Base-by-base conservation (phyloP, 2,113 vertebrate species). In the Coracopsis vasa region DNA sequence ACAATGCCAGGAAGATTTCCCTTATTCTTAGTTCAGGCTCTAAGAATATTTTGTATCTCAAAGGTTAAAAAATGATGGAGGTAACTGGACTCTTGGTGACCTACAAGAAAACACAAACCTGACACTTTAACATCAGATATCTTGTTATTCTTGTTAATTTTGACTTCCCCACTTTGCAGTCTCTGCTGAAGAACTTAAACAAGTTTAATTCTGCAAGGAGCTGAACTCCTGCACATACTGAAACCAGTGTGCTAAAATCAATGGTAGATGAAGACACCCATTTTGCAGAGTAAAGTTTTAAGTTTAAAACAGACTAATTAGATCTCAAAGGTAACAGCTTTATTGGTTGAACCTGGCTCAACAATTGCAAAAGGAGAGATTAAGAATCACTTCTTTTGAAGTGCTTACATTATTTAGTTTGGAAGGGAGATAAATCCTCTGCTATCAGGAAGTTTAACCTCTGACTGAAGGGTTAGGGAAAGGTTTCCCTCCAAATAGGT, bases 401-500 rank as follows among this genome's bases (percentile, higher is more conserved):
- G 67, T 69, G 61, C 44, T 79, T 54, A 64, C 48, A 16, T 84
- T 86, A 56, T 79, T 82, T 78, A 37, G 8, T 88, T 86, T 67
- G 65, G 28, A 88, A 83, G 31, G 39, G 58, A 77, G 35, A 67
- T 42, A 75, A 92, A 85, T 67, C 17, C 24, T 83, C 37, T 47
- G 58, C 66, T 80, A 33, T 61, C 53, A 80, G 14, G 41, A 75
- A 60, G 60, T 80, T 92, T 94, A 80, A 82, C 16, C 64, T 95
- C 64, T 91, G 44, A 61, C 51, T 90, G 62, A 90, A 75, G 71
- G 50, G 66, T 61, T 85, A 64, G 79, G 47, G 62, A 95, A 64
- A 60, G 47, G 58, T 94, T 69, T 31, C 58, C 37, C 70, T 62
- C 5, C 2, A 5, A 50, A 35, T 0, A 64, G 28, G 21, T 71